Evolutionary conservation across 1,140 invertebrate species (phyloP), one percentile per base, ranked within the genome.

Genomic region (Drosophila setifemur): DNA sequence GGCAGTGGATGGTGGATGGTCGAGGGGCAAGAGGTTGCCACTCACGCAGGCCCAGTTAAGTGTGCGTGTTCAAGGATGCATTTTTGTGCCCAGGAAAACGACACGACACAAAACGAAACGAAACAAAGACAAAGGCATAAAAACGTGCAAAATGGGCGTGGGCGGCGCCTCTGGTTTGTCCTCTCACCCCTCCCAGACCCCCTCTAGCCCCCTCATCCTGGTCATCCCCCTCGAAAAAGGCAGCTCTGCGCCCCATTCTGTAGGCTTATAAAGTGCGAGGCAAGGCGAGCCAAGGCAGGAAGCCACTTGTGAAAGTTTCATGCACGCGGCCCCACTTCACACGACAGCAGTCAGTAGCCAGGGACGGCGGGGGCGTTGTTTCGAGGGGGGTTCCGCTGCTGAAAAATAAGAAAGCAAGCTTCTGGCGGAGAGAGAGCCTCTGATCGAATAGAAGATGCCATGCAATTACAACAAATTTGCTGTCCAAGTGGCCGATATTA

Each of bases 11-110:
- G 26, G 9, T 9, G 42, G 43, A 14, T 18, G 8, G 18, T 8
- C 11, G 35, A 42, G 35, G 68, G 48, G 57, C 57, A 37, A 55
- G 60, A 66, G 44, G 43, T 37, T 55, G 50, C 54, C 64, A 53
- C 66, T 55, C 47, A 77, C 69, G 69, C 69, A 85, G 79, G 71
- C 79, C 81, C 81, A 85, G 81, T 79, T 85, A 86, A 86, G 79
- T 85, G 81, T 85, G 79, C 79, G 79, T 85, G 79, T 85, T 85
- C 79, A 85, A 85, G 79, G 79, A 85, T 85, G 79, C 81, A 85
- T 85, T 85, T 85, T 75, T 73, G 81, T 79, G 79, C 79, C 74
- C 81, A 66, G 63, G 64, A 78, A 79, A 68, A 64, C 73, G 66
- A 44, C 45, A 72, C 54, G 48, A 49, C 54, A 42, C 45, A 58